phyloP scores from a whole-genome alignment of 2,797 vertebrate genomes.

The Steatocranus sp. region DNA sequence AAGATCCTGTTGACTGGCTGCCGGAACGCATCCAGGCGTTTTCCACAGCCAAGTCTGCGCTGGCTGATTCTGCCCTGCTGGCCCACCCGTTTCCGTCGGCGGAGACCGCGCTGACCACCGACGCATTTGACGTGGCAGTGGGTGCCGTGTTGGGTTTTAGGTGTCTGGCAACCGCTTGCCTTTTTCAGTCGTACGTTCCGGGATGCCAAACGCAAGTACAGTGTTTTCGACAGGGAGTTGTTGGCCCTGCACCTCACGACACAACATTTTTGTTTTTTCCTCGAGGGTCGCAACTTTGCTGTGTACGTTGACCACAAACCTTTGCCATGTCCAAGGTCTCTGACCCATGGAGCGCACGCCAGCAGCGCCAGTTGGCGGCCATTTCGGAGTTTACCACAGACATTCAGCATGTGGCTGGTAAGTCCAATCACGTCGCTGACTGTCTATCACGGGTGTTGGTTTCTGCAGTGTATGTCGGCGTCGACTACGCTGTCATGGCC shows the following conservation, averaged over 20 bases:
- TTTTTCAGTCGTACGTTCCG: background rate
- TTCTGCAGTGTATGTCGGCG: rapidly evolving
- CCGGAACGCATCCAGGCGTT: rapidly evolving
- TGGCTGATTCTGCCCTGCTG: background rate
- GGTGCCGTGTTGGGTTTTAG: rapidly evolving
- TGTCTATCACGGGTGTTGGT: background rate
- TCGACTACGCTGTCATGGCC: rapidly evolving
- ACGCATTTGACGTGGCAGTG: rapidly evolving
- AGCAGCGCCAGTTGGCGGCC: background rate
- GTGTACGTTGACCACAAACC: background rate
- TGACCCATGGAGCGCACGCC: background rate
- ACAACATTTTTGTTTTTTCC: background rate
- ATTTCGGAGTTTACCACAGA: background rate
- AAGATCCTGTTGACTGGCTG: background rate
- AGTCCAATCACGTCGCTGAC: background rate
- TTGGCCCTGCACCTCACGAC: background rate
- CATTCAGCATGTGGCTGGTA: background rate
- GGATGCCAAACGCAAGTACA: rapidly evolving
- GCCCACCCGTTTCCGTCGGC: no score
- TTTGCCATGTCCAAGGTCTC: background rate
- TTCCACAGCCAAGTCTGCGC: background rate
- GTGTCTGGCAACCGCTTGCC: rapidly evolving
- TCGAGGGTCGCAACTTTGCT: background rate
- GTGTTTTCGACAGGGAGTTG: background rate
- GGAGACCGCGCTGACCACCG: no score